phyloP scores from a whole-genome alignment of 1,140 invertebrate species.

The Babylonia areolata region DNA sequence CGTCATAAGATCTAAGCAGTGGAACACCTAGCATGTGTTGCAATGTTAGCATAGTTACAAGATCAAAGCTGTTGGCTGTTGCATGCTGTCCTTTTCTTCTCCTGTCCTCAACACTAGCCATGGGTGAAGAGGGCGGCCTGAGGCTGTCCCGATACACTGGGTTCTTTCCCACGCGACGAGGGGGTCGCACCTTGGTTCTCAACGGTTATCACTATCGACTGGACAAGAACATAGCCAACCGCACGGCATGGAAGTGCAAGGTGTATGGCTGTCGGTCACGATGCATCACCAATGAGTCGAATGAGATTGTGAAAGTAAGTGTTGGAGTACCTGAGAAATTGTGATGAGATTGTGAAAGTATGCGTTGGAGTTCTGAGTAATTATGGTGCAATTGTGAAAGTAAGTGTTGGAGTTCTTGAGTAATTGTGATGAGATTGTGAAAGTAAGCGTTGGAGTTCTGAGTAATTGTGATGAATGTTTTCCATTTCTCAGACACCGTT shows the following conservation, averaged over 20 bases:
- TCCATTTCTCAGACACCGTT: too few relatives aligned
- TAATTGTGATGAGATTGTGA: too few relatives aligned
- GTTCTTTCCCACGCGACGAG: conserved; percentile 13
- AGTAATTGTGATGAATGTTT: too few relatives aligned
- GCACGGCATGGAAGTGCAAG: conserved; percentile 18
- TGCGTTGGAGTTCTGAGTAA: too few relatives aligned
- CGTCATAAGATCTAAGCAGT: too few relatives aligned
- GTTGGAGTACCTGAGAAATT: background rate
- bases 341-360: too few relatives aligned
- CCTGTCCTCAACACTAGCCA: background rate
- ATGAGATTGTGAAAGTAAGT: conserved; percentile 20
- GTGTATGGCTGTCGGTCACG: background rate
- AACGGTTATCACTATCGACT: conserved; percentile 4
- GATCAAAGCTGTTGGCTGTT: background rate
- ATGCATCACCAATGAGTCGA: background rate
- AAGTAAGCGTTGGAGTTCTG: too few relatives aligned
- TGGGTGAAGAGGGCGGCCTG: background rate
- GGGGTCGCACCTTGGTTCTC: conserved; percentile 11
- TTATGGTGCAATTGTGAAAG: background rate
- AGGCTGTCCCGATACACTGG: background rate
- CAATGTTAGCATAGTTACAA: too few relatives aligned
- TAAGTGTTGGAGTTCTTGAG: background rate
- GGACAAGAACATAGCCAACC: background rate
- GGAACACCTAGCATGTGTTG: too few relatives aligned
- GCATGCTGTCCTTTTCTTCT: background rate